phyloP scores from a whole-genome alignment of 2,113 vertebrate genomes.

The Apus apus region DNA sequence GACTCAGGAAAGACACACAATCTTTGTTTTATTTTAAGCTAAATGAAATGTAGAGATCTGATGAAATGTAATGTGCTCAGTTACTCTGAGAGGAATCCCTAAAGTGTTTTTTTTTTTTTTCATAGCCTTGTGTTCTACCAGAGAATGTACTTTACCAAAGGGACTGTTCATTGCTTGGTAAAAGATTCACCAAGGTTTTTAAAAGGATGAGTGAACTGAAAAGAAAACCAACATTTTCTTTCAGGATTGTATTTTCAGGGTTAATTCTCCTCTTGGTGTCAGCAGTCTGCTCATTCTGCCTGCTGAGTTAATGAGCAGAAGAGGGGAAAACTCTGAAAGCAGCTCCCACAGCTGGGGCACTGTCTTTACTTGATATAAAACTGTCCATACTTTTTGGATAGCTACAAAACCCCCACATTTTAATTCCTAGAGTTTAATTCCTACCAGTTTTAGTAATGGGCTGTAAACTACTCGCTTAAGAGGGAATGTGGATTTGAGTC shows the following conservation, averaged over 20 bases:
- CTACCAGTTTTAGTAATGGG: not conserved
- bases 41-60: not conserved
- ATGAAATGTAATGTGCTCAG: not conserved
- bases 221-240: not conserved
- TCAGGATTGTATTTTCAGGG: not conserved
- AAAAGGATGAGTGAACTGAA: not conserved
- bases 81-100: not conserved
- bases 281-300: not conserved
- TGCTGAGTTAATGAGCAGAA: not conserved
- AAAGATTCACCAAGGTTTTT: not conserved
- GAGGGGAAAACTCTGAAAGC: not conserved
- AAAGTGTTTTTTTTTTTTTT: not conserved
- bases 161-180: not conserved
- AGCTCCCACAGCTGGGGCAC: not conserved
- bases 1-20: not conserved
- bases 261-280: not conserved
- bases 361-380: not conserved
- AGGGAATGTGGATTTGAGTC: not conserved
- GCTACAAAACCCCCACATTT: not conserved
- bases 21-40: not conserved
- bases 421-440: not conserved
- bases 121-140: not conserved
- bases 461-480: not conserved
- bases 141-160: not conserved
- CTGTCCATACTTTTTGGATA: not conserved